Evolutionary conservation across 2,113 vertebrate genomes (phyloP), one percentile per base, ranked within the genome.

Genomic region (Nerophis lumbriciformis): DNA sequence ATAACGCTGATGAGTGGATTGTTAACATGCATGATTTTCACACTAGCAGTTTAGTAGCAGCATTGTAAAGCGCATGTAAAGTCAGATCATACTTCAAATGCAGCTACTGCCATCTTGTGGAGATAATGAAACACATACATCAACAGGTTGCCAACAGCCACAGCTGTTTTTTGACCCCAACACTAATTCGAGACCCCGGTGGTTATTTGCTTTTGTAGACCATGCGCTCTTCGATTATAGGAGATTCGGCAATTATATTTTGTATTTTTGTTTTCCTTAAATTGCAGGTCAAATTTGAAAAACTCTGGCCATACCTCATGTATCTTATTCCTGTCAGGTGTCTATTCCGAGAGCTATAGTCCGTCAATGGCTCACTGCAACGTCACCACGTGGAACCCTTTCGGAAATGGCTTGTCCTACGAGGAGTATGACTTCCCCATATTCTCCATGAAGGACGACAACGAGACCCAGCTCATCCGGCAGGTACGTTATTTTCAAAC

Each of bases 361-460:
- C 80, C 93, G 0, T 56, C 90, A 44, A 81, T 91, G 15, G 90
- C 95, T 0, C 89, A 94, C 73, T 98, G 96, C 81, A 92, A 88
- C 0, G 1, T 2, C 0, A 88, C 87, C 0, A 0, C 71, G 36
- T 99, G 96, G 96, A 99, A 99, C 59, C 88, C 89, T 0, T 11
- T 88, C 21, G 95, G 95, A 0, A 91, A 66, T 0, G 92, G 91
- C 0, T 65, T 99, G 51, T 93, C 94, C 0, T 96, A 95, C 0
- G 93, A 97, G 81, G 93, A 95, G 52, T 99, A 93, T 4, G 80
- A 85, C 69, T 99, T 98, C 72, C 96, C 96, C 1, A 90, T 99
- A 62, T 98, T 99, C 79, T 93, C 94, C 1, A 85, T 99, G 5
- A 90, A 93, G 21, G 93, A 98, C 1, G 90, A 93, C 85, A 93